Base-by-base conservation (phyloP, 92 coral and sea anemone species). In the Zoanthus sociatus region DNA sequence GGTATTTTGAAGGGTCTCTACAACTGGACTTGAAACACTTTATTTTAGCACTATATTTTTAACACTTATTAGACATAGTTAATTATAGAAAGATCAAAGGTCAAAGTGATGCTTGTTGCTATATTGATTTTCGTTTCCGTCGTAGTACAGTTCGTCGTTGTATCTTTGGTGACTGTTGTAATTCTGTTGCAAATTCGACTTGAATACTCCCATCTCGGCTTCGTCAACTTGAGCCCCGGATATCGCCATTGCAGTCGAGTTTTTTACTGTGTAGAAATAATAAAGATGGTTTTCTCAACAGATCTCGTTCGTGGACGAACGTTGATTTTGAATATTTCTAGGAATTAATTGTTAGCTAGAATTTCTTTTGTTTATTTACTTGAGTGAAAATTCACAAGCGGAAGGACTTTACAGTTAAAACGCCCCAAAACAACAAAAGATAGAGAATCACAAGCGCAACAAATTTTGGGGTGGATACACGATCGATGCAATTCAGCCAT, bases 221-320 rank as follows among this genome's bases (percentile, higher is more conserved):
- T 12, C 3, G 50, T 44, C 42, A 17, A 71, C 72, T 46, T 56
- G 73, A 5, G 26, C 54, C 73, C 4, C 14, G 9, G n/a, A 6
- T 17, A 79, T 63, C 1, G 72, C 58, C 55, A 54, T 37, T 64
- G 72, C 84, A 44, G 84, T 79, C 17, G 84, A 79, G 42, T 79
- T 79, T 37, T 17, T 15, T 5, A 63, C 84, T 79, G 70, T 78
- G 47, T 31, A 45, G 21, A 63, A 48, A 61, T 32, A 79, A 50
- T 37, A 9, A 63, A 63, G 50, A 20, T 8, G 7, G 17, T 30
- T 77, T 32, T 9, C 37, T 10, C 31, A 69, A 69, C 15, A 9
- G 9, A 11, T 30, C 74, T 69, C 46, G 6, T 26, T 9, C 4
- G 12, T 4, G 70, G 30, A 21, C 20, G 12, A 67, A 67, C 20